These are phyloP conservation scores for Panurus biarmicus DNA, from an alignment of 2,113 vertebrate species.

Conservation along the genomic window DNA sequence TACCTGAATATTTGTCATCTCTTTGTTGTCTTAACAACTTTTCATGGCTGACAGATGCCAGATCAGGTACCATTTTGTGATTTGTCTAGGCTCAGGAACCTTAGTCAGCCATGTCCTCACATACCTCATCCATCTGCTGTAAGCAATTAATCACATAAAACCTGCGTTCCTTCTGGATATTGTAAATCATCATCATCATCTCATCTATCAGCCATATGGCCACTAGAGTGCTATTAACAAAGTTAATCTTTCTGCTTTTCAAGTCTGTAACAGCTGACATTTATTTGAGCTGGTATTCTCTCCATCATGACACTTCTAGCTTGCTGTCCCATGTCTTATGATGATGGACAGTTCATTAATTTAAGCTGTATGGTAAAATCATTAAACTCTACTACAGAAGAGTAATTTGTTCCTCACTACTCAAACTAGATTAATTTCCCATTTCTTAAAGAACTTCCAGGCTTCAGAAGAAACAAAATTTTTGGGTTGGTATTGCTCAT, in stretches of 20 bases:
- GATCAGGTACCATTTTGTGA: not conserved
- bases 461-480: not conserved
- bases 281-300: not conserved
- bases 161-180: not conserved
- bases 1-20: not conserved
- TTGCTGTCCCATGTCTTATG: not conserved
- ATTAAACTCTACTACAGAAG: not conserved
- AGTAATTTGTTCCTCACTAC: not conserved
- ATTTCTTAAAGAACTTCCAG: not conserved
- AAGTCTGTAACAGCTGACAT: not conserved
- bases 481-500: not conserved
- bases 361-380: not conserved
- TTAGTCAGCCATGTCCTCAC: not conserved
- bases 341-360: not conserved
- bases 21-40: not conserved
- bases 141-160: not conserved
- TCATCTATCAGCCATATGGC: not conserved
- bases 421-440: not conserved
- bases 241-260: not conserved
- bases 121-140: not conserved
- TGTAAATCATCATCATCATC: fast-evolving
- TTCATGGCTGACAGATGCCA: not conserved
- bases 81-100: not conserved
- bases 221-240: not conserved
- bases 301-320: not conserved